Percentiles rank a stretch among this genome's conserved stretches.
Evolutionary conservation across 1,140 invertebrate species (phyloP).

Genomic region (Plectus sambesii): DNA sequence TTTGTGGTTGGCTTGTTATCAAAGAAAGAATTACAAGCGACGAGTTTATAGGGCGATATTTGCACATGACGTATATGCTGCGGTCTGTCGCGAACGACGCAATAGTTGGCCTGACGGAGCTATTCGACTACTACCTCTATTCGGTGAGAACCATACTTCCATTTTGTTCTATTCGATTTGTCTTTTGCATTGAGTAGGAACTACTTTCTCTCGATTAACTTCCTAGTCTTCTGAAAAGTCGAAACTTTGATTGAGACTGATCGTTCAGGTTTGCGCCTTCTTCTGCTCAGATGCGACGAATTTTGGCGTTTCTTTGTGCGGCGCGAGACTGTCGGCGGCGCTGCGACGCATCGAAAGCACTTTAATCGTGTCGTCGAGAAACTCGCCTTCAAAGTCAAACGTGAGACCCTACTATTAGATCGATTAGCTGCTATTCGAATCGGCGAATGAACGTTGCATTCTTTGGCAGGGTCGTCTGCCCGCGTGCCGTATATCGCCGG

Average conservation of each 20-base stretch:
- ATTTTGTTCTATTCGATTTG: slow-evolving; percentile 14
- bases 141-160: slow-evolving; percentile 71
- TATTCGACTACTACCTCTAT: slow-evolving; percentile 90
- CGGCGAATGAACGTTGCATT: not conserved
- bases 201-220: slow-evolving; percentile 10
- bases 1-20: slow-evolving; percentile 53
- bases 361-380: slow-evolving; percentile 11
- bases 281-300: slow-evolving; percentile 5
- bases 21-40: slow-evolving; percentile 9
- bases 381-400: slow-evolving; percentile 6
- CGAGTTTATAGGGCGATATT: slow-evolving; percentile 50
- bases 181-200: slow-evolving; percentile 14
- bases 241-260: not conserved
- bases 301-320: no score
- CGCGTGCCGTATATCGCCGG: slow-evolving; percentile 59
- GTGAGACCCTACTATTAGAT: slow-evolving; percentile 1
- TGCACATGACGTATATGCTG: slow-evolving; percentile 82
- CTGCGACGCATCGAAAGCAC: no score
- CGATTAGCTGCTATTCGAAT: not conserved
- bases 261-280: slow-evolving; percentile 8
- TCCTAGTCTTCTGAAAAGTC: slow-evolving; percentile 1
- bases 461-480: slow-evolving; percentile 10
- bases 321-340: no score
- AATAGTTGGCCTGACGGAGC: slow-evolving; percentile 72
- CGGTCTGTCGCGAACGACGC: slow-evolving; percentile 83